Conservation (phyloP, 2,797 vertebrate species). For the Monodelphis domestica region DNA sequence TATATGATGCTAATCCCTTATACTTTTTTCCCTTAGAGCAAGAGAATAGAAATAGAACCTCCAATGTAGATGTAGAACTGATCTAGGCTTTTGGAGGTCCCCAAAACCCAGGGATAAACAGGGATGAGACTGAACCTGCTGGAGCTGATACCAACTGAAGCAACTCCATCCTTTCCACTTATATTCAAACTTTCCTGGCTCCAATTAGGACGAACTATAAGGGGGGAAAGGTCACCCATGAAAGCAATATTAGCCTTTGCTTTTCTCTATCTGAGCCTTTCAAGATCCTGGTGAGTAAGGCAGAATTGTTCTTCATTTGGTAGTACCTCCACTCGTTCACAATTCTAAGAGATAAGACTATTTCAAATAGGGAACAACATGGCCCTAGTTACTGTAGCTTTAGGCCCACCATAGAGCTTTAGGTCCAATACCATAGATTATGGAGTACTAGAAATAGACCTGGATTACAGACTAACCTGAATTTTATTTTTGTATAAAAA, state of each 20-base stretch:
- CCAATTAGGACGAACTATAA: neutral
- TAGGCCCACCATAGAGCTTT: neutral
- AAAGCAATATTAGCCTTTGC: neutral
- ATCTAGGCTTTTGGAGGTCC: neutral
- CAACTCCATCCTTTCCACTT: neutral
- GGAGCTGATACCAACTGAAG: neutral
- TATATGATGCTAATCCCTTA: neutral
- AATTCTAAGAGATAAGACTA: neutral
- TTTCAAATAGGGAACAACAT: neutral
- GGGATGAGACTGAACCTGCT: neutral
- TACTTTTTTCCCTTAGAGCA: neutral
- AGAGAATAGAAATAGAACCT: neutral
- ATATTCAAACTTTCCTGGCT: neutral
- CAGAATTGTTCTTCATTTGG: neutral
- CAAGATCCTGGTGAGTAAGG: neutral
- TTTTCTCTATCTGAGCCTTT: neutral
- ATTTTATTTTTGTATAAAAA: neutral
- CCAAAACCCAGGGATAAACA: neutral
- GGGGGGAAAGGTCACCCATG: neutral
- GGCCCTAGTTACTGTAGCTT: neutral
- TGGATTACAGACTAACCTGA: neutral
- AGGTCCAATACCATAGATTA: neutral
- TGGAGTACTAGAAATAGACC: neutral
- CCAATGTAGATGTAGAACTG: neutral
- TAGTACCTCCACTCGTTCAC: neutral